phyloP scores from a whole-genome alignment of 1,140 invertebrate genomes.

The Ganaspis sp. region DNA sequence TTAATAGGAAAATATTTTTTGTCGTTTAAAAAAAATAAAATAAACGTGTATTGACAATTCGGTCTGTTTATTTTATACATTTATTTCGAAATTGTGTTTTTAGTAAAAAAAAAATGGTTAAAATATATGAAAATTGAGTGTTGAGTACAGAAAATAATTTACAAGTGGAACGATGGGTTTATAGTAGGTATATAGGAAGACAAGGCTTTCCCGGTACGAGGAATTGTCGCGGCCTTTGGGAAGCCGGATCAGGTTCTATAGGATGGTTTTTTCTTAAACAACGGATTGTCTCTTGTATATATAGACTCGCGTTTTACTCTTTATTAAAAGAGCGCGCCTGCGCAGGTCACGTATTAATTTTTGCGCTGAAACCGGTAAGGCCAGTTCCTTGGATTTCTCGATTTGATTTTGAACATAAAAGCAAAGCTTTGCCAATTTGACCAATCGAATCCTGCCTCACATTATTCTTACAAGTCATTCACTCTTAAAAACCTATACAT shows the following conservation, averaged over 20 bases:
- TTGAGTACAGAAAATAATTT: not conserved
- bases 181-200: conserved; percentile 16
- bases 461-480: too few relatives aligned
- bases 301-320: conserved; percentile 16
- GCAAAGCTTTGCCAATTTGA: not conserved
- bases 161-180: not conserved
- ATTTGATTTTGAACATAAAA: conserved; percentile 22
- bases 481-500: too few relatives aligned
- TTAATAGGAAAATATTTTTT: too few relatives aligned
- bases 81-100: too few relatives aligned
- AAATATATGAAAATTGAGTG: too few relatives aligned
- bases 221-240: conserved; percentile 46
- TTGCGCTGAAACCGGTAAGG: conserved; percentile 60
- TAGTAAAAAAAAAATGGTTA: too few relatives aligned
- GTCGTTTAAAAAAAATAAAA: too few relatives aligned
- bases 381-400: conserved; percentile 54
- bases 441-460: not conserved
- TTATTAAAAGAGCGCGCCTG: conserved; percentile 18
- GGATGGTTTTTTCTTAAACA: conserved; percentile 53
- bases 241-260: conserved; percentile 54
- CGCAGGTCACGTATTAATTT: conserved; percentile 62
- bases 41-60: too few relatives aligned
- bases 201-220: conserved; percentile 32
- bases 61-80: too few relatives aligned
- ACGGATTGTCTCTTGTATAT: conserved; percentile 51